phyloP scores from a whole-genome alignment of 2,888 invertebrate species.

The Idaea biselata region DNA sequence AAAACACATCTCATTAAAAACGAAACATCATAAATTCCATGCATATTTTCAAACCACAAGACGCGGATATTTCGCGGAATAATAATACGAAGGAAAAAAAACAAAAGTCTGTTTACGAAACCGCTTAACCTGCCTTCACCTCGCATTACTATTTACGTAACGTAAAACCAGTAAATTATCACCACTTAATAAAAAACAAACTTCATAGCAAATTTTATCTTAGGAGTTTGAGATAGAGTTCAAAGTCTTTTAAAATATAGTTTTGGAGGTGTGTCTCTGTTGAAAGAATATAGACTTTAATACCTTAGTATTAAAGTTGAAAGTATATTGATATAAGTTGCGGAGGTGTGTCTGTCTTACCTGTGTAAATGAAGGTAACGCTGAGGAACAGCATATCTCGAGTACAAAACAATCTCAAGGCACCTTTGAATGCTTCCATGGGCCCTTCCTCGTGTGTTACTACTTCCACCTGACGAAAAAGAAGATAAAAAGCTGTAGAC shows the following conservation, averaged over 20 bases:
- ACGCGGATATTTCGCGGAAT: background rate
- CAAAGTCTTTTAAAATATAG: background rate
- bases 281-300: constrained; percentile 5
- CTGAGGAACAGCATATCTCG: constrained; percentile 91
- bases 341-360: constrained; percentile 67
- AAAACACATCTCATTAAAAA: background rate
- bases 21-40: constrained; percentile 3
- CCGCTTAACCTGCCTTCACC: constrained; percentile 18
- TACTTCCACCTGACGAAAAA: constrained; percentile 68
- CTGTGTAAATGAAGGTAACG: constrained; percentile 94
- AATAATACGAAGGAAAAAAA: background rate
- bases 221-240: background rate
- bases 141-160: constrained; percentile 23
- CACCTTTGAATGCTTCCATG: constrained; percentile 86
- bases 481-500: background rate
- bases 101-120: constrained; percentile 16
- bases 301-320: background rate
- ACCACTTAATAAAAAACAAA: constrained; percentile 2
- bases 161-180: constrained; percentile 16
- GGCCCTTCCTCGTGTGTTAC: constrained; percentile 77
- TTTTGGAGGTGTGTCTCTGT: background rate
- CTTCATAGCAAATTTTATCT: background rate
- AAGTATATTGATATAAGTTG: constrained; percentile 2
- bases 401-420: constrained; percentile 88
- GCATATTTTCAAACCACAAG: constrained; percentile 4